Percentiles rank a stretch among this genome's conserved stretches.
Conservation (phyloP, 1,140 invertebrate species). For the Vanessa tameamea region DNA sequence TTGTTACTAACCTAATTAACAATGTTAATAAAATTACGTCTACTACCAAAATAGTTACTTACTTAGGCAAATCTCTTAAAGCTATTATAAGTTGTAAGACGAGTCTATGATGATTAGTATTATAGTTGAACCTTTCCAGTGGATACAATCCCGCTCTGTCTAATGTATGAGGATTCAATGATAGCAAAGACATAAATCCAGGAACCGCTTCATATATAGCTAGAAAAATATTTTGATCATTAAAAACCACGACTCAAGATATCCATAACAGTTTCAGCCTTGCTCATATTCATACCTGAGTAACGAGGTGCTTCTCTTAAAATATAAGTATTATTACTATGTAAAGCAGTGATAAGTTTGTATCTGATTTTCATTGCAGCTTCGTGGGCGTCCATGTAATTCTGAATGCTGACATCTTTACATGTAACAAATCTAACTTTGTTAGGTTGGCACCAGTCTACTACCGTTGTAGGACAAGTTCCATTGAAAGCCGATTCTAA, state of each 20-base stretch:
- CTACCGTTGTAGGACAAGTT: conserved; percentile 75
- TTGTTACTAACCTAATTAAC: too few species aligned
- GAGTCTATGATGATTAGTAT: conserved; percentile 67
- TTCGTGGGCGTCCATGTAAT: conserved; percentile 82
- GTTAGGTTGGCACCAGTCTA: conserved; percentile 80
- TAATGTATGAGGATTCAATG: conserved; percentile 72
- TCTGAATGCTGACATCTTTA: conserved; percentile 79
- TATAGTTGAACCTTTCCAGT: conserved; percentile 64
- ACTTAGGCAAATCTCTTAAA: conserved; percentile 79
- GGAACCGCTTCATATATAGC: conserved; percentile 79
- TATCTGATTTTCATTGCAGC: conserved; percentile 79
- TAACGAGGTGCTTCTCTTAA: conserved; percentile 79
- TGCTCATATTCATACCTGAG: conserved; percentile 68
- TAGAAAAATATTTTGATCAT: conserved; percentile 45
- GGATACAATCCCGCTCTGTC: conserved; percentile 64
- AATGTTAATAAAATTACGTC: background rate
- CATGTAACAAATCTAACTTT: conserved; percentile 81
- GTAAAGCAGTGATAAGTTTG: conserved; percentile 76
- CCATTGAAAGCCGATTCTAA: conserved; percentile 80
- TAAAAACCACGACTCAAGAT: background rate
- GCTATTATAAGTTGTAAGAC: conserved; percentile 77
- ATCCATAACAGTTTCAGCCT: background rate
- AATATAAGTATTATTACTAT: conserved; percentile 81
- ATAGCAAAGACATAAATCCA: conserved; percentile 76
- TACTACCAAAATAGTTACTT: conserved; percentile 34